Evolutionary conservation across 2,797 vertebrate genomes (phyloP), one percentile per base, ranked within the genome.

Genomic region (Heteromormyrus szaboi): DNA sequence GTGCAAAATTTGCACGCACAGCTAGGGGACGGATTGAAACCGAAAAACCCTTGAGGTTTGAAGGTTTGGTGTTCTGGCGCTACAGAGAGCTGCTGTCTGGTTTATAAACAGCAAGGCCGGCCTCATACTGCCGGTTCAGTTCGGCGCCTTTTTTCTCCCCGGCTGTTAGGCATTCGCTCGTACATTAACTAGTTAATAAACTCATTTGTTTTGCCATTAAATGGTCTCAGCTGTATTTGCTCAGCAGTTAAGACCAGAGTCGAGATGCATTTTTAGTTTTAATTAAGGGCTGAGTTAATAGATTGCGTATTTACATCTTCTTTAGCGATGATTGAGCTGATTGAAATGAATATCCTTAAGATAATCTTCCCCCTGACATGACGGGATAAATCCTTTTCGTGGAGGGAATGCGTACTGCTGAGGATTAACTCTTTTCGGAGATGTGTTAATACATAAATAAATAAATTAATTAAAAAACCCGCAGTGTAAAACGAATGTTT

Each of bases 121-220:
- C 50, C 12, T n/a, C 41, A 37, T n/a, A 11, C 22, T 53, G 50
- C 84, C 29, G 2, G 14, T 19, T 19, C 29, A 59, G 44, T 22
- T 17, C 17, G 0, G 53, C 12, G 33, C 33, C 85, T 19, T 56
- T 86, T 56, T 56, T 11, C 17, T 14, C 50, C 50, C 17, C 41
- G 25, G 51, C 37, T 85, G 19, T 85, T n/a, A 29, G 25, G 19
- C 17, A 19, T 44, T 50, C 83, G 46, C 81, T 51, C 41, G 56
- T 68, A 51, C 37, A 85, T 89, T 85, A 89, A 68, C 44, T 68
- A 68, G 14, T 85, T 72, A 86, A 89, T 37, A 65, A 59, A 46
- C 79, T 44, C 56, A 50, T 65, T 50, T 89, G 56, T 84, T 85
- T 85, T 17, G n/a, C 25, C 54, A 65, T 68, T 65, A 89, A 65